Base-by-base conservation (phyloP, 2,888 invertebrate species). In the Tenthredo scrophulariae region DNA sequence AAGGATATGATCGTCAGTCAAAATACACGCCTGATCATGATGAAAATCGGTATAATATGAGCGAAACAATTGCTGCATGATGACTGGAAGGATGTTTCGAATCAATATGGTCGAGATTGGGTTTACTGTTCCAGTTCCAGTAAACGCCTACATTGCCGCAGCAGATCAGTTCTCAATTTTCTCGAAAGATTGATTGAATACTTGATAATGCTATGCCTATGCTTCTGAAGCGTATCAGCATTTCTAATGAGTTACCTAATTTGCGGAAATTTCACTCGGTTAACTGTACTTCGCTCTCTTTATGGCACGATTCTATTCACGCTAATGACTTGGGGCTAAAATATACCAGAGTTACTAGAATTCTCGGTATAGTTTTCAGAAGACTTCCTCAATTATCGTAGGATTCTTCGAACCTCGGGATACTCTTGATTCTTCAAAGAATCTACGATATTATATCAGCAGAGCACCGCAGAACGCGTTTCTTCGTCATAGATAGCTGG, bases 101-200 rank as follows among this genome's bases (percentile, higher is more conserved):
- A 54, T 54, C 29, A 29, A 54, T 77, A 77, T 77, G 77, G 77
- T 33, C 50, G 29, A 7, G 54, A 29, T 9, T 37, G 7, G 77
- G 26, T 54, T 29, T n/a, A 18, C 33, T 77, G 29, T 77, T 77
- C 77, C n/a, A 77, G 29, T 77, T 77, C 77, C n/a, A 77, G 18
- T 77, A 77, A 77, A 46, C 77, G 77, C 77, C 77, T 40, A 77
- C 77, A 54, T 77, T 77, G 1, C 26, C 18, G 46, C 29, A 50
- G 74, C 43, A 40, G 22, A 43, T 74, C 50, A 29, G 29, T 77
- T 54, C 77, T 77, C 22, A 18, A 54, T 18, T 74, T 29, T 54
- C 9, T 54, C 33, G 77, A 77, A 77, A 33, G 18, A 54, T 77
- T 29, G 77, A 77, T 77, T 77, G 33, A 50, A 54, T 54, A 50